Evolutionary conservation across 2,797 vertebrate species (phyloP), one percentile per base, ranked within the genome.

Genomic region (Parauchenoglanis ngamensis): DNA sequence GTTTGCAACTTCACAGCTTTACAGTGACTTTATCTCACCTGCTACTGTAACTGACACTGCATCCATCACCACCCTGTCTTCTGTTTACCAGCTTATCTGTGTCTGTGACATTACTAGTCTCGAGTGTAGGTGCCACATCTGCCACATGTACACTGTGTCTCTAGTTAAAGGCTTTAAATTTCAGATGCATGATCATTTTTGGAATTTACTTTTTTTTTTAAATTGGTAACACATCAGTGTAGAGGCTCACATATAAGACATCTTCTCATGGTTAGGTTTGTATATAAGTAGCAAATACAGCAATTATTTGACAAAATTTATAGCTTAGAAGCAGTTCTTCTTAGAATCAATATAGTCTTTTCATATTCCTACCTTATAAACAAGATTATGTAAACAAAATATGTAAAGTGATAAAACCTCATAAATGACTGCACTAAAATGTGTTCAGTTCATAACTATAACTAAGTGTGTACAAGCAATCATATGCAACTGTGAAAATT

Each of bases 1-100:
- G 88, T 86, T 87, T 87, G 84, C 86, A 90, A 84, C 72, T 85
- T 87, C 83, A 84, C 86, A 90, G 87, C 59, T 91, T 89, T 31
- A 63, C 88, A 61, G 59, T 83, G 87, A 56, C 85, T 89, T 88
- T 84, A 85, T 87, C 88, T 88, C 89, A 90, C 90, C 86, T 90
- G 89, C 89, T 87, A 86, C 63, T 57, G 89, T 90, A 87, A 88
- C 63, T 59, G 61, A 56, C 84, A 63, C 49, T 88, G 78, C 35
- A 82, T 88, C 61, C 84, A 83, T 86, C 72, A 85, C 80, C 56
- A 89, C 54, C 78, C 61, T 70, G 87, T 84, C 86, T 87, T 86
- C 80, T 82, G 19, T 61, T 89, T 83, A 35, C 35, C 35, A 68
- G 56, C 67, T 54, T 80, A 75, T 85, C 84, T 11, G 59, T 88